Percentiles rank a stretch among this genome's conserved stretches.
phyloP scores from a whole-genome alignment of 2,797 vertebrate species.

The Chromobotia macracanthus region DNA sequence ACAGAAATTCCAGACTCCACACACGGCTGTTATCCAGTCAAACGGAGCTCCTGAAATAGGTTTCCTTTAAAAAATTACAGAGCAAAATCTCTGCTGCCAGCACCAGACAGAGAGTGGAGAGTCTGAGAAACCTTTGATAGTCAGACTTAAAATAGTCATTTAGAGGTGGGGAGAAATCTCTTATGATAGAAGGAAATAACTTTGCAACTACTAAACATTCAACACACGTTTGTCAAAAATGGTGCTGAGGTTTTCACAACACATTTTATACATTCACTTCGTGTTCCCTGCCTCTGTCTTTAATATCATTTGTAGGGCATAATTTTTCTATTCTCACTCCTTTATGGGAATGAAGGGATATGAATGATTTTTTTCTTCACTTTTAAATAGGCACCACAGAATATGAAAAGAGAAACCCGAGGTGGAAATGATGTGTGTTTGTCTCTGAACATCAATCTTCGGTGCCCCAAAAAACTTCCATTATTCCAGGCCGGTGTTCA shows the following conservation, averaged over 20 bases:
- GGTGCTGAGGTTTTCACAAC: constrained; percentile 17
- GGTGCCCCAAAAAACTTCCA: constrained; percentile 70
- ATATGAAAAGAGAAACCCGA: constrained; percentile 10
- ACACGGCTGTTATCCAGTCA: constrained; percentile 44
- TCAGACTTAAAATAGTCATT: constrained; percentile 45
- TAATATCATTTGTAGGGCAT: constrained; percentile 13
- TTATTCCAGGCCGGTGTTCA: constrained; percentile 69
- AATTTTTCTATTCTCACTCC: constrained; percentile 15
- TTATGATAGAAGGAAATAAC: constrained; percentile 41
- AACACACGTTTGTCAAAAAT: constrained; percentile 27
- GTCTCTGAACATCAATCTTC: constrained; percentile 69
- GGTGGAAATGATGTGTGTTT: constrained; percentile 21
- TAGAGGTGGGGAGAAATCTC: constrained; percentile 29
- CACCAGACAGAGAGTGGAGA: constrained; percentile 26
- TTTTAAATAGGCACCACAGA: constrained; percentile 23
- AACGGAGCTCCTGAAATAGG: constrained; percentile 38
- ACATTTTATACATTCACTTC: constrained; percentile 38
- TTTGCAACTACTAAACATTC: constrained; percentile 25
- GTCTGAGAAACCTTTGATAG: constrained; percentile 26
- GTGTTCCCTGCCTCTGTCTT: constrained; percentile 23
- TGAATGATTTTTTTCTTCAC: neutral
- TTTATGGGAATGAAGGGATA: constrained; percentile 51
- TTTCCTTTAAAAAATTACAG: constrained; percentile 34
- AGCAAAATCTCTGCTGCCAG: constrained; percentile 30
- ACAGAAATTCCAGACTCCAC: constrained; percentile 37